Conservation (phyloP, 2,113 vertebrate species). For the Casuarius casuarius region DNA sequence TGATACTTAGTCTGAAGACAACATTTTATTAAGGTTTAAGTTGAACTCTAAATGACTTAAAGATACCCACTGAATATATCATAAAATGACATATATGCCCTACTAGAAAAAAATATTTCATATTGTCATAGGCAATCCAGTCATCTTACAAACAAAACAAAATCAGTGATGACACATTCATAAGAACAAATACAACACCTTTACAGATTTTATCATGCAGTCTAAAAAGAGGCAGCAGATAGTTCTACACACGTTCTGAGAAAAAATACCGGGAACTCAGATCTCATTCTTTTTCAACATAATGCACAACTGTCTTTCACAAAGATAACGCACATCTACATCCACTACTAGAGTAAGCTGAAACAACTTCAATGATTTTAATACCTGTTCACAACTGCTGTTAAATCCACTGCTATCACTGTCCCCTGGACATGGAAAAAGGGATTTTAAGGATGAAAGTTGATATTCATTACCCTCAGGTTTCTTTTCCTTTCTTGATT, state of each 20-base stretch:
- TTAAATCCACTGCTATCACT: background rate
- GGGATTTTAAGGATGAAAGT: background rate
- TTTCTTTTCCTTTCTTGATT: background rate
- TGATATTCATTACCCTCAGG: background rate
- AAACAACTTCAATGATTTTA: background rate
- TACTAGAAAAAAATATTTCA: background rate
- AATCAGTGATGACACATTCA: background rate
- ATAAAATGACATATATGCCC: background rate
- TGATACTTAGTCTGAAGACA: conserved; percentile 50
- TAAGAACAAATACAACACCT: background rate
- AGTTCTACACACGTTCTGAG: background rate
- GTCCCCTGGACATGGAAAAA: background rate
- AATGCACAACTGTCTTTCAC: background rate
- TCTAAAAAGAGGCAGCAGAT: background rate
- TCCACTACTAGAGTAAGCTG: background rate
- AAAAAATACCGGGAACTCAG: background rate
- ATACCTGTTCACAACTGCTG: background rate
- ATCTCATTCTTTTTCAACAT: background rate
- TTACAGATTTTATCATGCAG: background rate
- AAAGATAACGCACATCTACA: no score
- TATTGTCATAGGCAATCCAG: background rate
- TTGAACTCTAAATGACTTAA: conserved; percentile 63
- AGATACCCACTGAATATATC: conserved; percentile 16
- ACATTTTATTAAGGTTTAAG: conserved; percentile 63
- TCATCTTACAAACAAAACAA: background rate